A percentile compares a stretch with the other conserved stretches of the same genome.
These are phyloP conservation scores for Oeneis ivallda DNA, from an alignment of 2,888 invertebrate species.

Conservation along the genomic window DNA sequence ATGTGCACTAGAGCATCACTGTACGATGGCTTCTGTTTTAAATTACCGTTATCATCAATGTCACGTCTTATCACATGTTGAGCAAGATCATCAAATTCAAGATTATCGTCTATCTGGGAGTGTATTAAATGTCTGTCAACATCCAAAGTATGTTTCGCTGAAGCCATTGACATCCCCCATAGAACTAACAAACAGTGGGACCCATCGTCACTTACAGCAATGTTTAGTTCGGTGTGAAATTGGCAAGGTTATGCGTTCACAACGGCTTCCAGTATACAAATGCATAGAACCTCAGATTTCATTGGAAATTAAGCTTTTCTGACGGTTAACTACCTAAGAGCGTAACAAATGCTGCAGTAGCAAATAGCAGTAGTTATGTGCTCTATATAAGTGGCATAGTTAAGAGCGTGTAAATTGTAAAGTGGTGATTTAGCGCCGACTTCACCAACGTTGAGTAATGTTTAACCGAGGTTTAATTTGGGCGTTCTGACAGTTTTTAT, in stretches of 20 bases:
- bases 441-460: no score
- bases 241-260: constrained; percentile 10
- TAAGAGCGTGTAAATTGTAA: no score
- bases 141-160: constrained; percentile 24
- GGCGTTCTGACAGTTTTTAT: no score
- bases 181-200: constrained; percentile 20
- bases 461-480: no score
- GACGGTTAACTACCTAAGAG: no score
- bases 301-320: no score
- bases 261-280: constrained; percentile 24
- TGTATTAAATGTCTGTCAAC: constrained; percentile 22
- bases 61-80: constrained; percentile 20
- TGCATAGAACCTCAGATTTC: no score
- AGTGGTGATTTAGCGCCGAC: no score
- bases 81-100: background rate
- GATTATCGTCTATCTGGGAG: constrained; percentile 3
- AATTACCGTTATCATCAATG: constrained; percentile 7
- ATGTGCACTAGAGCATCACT: background rate
- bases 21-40: background rate
- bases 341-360: no score
- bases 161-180: constrained; percentile 10
- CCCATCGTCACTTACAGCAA: constrained; percentile 24
- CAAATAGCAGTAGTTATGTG: no score
- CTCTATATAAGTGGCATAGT: no score
- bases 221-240: background rate